Base-by-base conservation (phyloP, 2,113 vertebrate species). In the Mus pahari region DNA sequence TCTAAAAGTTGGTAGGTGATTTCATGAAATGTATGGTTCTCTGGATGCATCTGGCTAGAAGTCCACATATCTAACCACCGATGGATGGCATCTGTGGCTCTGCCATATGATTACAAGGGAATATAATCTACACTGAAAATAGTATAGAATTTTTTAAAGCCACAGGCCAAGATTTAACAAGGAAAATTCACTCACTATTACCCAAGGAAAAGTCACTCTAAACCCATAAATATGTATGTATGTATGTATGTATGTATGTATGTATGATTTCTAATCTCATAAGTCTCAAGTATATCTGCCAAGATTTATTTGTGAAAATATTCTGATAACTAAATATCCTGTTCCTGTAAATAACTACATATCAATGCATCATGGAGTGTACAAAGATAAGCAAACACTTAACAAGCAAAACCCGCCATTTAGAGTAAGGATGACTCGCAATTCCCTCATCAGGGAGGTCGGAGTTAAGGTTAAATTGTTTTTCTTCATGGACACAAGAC, bases 271-370 rank as follows among this genome's bases (percentile, higher is more conserved):
- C 1, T 39, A 83, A 79, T 70, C 9, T 6, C 81, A 4, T 48
- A 86, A 22, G 19, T 81, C n/a, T 93, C 28, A 77, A 14, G 68
- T 22, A 64, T 78, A 90, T 50, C 84, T 96, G 68, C 53, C 36
- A 94, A 90, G 45, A 73, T 64, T 73, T 75, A 28, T 50, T 73
- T 48, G 22, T 71, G 28, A 81, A 94, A 93, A 74, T 82, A 14
- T 26, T 45, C 42, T 73, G 48, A 94, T 89, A 94, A 92, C 28
- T 81, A 50, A 96, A 86, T 91, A 86, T 17, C 10, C 55, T 64
- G 70, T 26, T 31, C 58, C 62, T 22, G 53, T 88, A 26, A 39
- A 48, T 92, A 10, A 88, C 16, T 19, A 62, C 16, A 60, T 33
- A 3, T 50, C 26, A 79, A 26, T 16, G n/a, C 42, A 45, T 74